Conservation (phyloP, 2,797 vertebrate species). For the Mormyrops attenuatus region DNA sequence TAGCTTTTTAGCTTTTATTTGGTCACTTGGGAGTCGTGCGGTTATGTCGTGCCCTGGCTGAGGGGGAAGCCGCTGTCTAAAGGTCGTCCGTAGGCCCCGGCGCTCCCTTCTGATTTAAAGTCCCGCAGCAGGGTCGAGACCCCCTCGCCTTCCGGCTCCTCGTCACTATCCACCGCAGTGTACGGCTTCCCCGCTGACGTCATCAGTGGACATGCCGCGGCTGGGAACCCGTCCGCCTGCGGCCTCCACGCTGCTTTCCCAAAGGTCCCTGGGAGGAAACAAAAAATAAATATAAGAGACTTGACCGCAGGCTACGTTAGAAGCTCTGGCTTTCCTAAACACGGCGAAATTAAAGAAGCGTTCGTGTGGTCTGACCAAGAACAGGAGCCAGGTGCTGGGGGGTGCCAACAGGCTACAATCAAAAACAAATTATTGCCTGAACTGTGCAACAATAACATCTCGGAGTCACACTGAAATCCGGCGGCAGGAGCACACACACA, state of each 20-base stretch:
- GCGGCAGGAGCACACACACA: neutral
- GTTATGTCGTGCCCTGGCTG: conserved; percentile 64
- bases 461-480: neutral
- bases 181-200: conserved; percentile 57
- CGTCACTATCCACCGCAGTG: conserved; percentile 58
- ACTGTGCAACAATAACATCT: neutral
- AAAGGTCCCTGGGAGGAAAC: conserved; percentile 76
- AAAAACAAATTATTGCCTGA: conserved; percentile 1
- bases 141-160: conserved; percentile 57
- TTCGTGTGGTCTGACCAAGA: neutral
- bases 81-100: conserved; percentile 60
- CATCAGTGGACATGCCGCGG: conserved; percentile 50
- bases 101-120: conserved; percentile 53
- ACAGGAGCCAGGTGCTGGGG: neutral
- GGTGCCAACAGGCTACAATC: neutral
- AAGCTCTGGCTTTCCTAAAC: neutral
- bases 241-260: conserved; percentile 83
- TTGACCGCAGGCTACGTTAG: neutral
- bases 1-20: conserved; percentile 59
- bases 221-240: conserved; percentile 60
- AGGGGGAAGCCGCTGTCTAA: conserved; percentile 59
- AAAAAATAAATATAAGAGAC: neutral
- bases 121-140: conserved; percentile 36
- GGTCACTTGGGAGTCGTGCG: conserved; percentile 44
- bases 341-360: neutral